phyloP scores from a whole-genome alignment of 2,888 invertebrate genomes.

The Eristalis pertinax region DNA sequence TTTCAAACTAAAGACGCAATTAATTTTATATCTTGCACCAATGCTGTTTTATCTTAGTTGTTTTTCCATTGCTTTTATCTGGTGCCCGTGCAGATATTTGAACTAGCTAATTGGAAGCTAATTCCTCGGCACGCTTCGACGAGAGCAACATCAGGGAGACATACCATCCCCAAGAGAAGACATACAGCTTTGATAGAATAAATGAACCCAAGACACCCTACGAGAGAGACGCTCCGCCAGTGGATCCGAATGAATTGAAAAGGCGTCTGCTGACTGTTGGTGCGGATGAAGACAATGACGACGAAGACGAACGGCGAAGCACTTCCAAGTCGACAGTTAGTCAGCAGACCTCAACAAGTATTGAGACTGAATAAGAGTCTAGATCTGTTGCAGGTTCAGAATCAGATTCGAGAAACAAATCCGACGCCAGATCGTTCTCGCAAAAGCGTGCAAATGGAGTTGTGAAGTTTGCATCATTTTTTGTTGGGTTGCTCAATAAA shows the following conservation, averaged over 20 bases:
- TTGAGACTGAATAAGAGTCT: too few relatives aligned
- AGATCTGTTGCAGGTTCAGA: neutral
- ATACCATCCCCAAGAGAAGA: neutral
- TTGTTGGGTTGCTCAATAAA: neutral
- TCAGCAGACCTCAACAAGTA: neutral
- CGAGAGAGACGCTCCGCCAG: neutral
- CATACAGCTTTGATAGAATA: neutral
- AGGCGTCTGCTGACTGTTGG: neutral
- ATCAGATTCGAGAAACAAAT: neutral
- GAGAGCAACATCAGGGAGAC: neutral
- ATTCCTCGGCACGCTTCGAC: neutral
- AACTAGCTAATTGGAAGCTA: too few relatives aligned
- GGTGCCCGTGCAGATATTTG: too few relatives aligned
- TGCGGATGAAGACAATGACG: neutral
- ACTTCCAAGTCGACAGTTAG: too few relatives aligned
- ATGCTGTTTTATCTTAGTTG: too few relatives aligned
- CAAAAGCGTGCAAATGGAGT: constrained; percentile 2
- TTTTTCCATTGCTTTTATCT: too few relatives aligned
- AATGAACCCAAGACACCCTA: neutral
- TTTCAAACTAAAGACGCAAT: too few relatives aligned
- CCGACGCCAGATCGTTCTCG: constrained; percentile 11
- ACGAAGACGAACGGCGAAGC: neutral
- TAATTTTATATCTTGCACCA: too few relatives aligned
- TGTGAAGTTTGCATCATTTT: too few relatives aligned
- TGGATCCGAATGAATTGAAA: neutral